These are phyloP conservation scores for Neotoma lepida DNA, from an alignment of 2,113 vertebrate species.

Conservation along the genomic window DNA sequence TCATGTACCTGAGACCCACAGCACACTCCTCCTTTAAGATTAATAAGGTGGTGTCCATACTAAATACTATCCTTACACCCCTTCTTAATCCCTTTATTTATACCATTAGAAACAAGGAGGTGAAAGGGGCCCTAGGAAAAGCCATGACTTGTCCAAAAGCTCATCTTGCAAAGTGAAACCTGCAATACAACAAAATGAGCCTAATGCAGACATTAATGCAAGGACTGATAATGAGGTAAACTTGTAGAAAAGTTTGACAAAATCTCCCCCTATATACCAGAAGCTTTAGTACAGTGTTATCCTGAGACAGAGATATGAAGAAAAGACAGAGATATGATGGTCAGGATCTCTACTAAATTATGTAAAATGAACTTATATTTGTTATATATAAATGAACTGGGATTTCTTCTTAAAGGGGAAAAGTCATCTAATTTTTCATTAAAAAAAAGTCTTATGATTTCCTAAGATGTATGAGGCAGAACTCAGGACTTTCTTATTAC, in stretches of 20 bases:
- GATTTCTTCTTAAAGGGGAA: not conserved
- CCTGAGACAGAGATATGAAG: not conserved
- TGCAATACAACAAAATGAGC: not conserved
- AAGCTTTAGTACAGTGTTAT: not conserved
- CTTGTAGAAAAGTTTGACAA: not conserved
- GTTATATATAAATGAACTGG: not conserved
- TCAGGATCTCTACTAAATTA: not conserved
- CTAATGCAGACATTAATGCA: not conserved
- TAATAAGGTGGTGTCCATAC: slow-evolving; percentile 74
- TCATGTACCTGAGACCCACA: slow-evolving; percentile 77
- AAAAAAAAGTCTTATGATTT: not conserved
- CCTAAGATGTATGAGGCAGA: not conserved
- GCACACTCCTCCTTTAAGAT: slow-evolving; percentile 58
- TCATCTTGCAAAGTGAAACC: not conserved
- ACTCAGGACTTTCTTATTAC: not conserved
- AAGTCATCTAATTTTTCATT: not conserved
- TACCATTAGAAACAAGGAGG: slow-evolving; percentile 78
- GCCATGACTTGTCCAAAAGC: slow-evolving; percentile 38
- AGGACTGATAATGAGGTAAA: not conserved
- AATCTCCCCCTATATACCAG: not conserved
- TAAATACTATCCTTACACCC: slow-evolving; percentile 73
- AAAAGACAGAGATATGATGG: not conserved
- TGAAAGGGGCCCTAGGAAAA: slow-evolving; percentile 68
- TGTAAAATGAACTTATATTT: not conserved
- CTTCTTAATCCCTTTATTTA: slow-evolving; percentile 79